Base-by-base conservation (phyloP, 2,797 vertebrate species). In the Rhynchonycteris naso region DNA sequence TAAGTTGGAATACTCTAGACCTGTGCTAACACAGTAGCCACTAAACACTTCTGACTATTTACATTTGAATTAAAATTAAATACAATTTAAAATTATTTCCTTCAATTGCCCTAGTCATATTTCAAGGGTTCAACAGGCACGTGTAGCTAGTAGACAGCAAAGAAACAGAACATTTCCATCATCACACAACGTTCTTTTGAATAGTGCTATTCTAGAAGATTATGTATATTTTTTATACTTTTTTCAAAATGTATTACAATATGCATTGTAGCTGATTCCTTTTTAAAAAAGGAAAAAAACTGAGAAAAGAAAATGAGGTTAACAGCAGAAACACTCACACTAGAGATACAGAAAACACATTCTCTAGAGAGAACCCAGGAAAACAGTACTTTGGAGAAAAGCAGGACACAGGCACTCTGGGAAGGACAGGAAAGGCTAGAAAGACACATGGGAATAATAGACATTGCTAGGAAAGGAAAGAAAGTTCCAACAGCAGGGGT, bases 401-500 rank as follows among this genome's bases (percentile, higher is more conserved):
- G 50, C 56, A 69, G 61, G 80, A 87, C 84, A 88, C 90, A 95
- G 65, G 93, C 76, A 94, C 76, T 16, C 58, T 30, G 88, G 93
- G 68, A 68, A 95, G 54, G 95, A 86, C 2, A 92, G 81, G 59
- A 71, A 90, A 85, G 82, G 90, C 78, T 75, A 69, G 33, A 87
- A 89, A 91, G 80, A 96, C 66, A 91, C 47, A 69, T 9, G 78
- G 78, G 58, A 63, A 61, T 66, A 74, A 90, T 3, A 88, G 54
- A 88, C 96, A 96, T 81, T 93, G 88, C 59, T 9, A 96, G 75
- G 65, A 74, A 52, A 91, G 56, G 21, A 72, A 74, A 94, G 76
- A 86, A 86, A 92, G 28, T 59, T 90, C 66, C 52, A 94, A 96
- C 82, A 87, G 96, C 87, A 95, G 56, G 90, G 93, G 50, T 79